Conservation (phyloP, 2,797 vertebrate species). For the Tympanoctomys barrerae region DNA sequence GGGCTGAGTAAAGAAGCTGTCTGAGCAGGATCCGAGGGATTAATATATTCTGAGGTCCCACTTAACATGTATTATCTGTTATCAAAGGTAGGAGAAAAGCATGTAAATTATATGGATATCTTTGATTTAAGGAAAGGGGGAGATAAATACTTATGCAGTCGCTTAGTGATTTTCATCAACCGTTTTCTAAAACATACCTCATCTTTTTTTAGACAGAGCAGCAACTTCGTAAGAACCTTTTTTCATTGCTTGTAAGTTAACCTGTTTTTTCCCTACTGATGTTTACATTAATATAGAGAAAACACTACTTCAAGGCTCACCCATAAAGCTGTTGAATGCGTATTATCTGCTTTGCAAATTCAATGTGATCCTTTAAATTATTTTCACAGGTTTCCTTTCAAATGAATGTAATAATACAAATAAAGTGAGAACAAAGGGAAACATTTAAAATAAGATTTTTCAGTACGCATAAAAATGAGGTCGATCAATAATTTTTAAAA, state of each 20-base stretch:
- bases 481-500: not conserved
- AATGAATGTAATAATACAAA: not conserved
- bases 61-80: conserved; percentile 84
- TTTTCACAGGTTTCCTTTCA: not conserved
- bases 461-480: not conserved
- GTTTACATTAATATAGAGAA: not conserved
- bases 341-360: not conserved
- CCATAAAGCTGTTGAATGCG: not conserved
- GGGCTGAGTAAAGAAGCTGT: conserved; percentile 77
- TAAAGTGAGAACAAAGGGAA: not conserved
- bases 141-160: conserved; percentile 65
- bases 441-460: conserved; percentile 59
- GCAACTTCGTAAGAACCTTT: conserved; percentile 60
- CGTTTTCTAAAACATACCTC: conserved; percentile 68
- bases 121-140: conserved; percentile 76
- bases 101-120: conserved; percentile 71
- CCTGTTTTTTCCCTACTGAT: not conserved
- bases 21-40: conserved; percentile 83
- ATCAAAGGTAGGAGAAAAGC: conserved; percentile 69
- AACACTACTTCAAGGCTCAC: not conserved
- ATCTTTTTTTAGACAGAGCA: conserved; percentile 70
- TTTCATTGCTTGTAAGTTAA: conserved; percentile 1
- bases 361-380: not conserved
- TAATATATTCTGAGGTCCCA: conserved; percentile 77
- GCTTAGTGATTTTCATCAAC: conserved; percentile 76